Percentiles rank a stretch among this genome's conserved stretches.
phyloP scores from a whole-genome alignment of 2,113 vertebrate species.

The Malaclemys terrapin region DNA sequence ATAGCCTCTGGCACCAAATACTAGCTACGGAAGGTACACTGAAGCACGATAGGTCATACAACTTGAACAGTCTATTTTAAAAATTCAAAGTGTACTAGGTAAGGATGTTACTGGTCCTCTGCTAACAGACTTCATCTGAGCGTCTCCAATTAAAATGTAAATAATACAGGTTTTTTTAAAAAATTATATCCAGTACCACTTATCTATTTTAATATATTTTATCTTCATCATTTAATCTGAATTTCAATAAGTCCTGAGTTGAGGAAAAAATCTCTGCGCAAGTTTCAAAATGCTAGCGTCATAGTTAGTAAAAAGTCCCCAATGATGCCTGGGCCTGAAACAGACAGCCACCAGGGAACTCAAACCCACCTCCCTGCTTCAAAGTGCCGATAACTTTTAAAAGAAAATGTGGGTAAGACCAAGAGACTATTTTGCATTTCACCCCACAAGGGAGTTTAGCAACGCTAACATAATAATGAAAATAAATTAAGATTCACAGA shows the following conservation, averaged over 20 bases:
- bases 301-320: neutral
- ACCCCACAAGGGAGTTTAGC: neutral
- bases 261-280: neutral
- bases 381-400: fast-evolving
- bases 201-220: neutral
- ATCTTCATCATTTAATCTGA: neutral
- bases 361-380: neutral
- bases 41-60: neutral
- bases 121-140: neutral
- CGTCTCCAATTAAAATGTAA: neutral
- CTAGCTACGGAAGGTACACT: neutral
- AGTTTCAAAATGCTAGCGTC: neutral
- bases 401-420: neutral
- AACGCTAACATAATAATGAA: neutral
- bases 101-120: neutral
- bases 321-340: neutral
- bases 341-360: neutral
- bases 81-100: neutral
- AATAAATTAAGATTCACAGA: neutral
- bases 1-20: neutral
- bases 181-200: neutral
- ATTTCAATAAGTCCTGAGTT: neutral
- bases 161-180: neutral
- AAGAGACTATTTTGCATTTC: neutral
- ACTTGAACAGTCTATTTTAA: neutral